phyloP scores from a whole-genome alignment of 2,888 invertebrate genomes.

The Dysmachus trigonus region DNA sequence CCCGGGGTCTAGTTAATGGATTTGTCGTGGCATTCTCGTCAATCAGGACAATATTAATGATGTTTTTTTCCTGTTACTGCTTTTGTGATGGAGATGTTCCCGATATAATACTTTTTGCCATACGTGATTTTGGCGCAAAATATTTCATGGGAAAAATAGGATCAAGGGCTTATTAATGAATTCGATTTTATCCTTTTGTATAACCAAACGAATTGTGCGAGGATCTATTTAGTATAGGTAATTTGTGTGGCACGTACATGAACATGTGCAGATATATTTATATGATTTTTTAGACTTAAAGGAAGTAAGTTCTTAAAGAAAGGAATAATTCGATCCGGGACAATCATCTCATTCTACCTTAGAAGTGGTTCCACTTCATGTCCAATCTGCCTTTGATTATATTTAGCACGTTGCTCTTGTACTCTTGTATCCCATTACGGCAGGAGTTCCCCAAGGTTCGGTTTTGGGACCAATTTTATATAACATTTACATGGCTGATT shows the following conservation, averaged over 20 bases:
- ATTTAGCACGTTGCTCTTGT: no score
- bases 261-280: no score
- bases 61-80: not conserved
- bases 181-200: not conserved
- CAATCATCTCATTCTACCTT: no score
- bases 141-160: not conserved
- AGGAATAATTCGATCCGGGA: no score
- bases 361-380: no score
- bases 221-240: not conserved
- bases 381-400: no score
- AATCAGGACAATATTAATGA: slow-evolving; percentile 12
- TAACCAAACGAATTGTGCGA: not conserved
- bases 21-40: slow-evolving; percentile 5
- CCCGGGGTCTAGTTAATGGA: not conserved
- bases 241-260: not conserved
- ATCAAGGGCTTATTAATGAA: not conserved
- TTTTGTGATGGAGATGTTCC: not conserved
- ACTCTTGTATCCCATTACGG: no score
- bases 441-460: no score
- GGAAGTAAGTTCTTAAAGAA: no score
- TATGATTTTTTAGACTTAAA: no score
- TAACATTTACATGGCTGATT: no score
- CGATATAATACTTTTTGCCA: not conserved
- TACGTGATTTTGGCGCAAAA: not conserved
- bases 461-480: no score